These are phyloP conservation scores for Siderastrea siderea DNA, from an alignment of 92 coral and sea anemone genomes.

Conservation along the genomic window DNA sequence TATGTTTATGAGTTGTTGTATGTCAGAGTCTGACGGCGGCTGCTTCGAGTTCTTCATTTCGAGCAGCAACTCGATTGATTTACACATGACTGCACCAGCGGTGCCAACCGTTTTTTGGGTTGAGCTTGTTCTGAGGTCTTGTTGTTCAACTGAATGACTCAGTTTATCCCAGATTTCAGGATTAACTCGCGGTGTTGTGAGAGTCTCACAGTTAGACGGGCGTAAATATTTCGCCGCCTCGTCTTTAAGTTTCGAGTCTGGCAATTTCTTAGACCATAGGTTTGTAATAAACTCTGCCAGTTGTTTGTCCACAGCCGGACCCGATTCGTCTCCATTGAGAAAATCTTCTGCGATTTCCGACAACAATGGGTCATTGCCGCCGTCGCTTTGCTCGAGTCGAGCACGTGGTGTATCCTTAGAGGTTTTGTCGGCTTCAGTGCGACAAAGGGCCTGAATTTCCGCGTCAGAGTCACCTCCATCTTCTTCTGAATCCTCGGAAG, in stretches of 20 bases:
- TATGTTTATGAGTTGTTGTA: conserved; percentile 17
- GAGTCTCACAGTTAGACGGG: conserved; percentile 56
- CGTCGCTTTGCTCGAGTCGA: neutral
- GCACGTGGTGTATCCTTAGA: conserved; percentile 23
- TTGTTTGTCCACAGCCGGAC: neutral
- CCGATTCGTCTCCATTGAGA: neutral
- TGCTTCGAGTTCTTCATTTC: conserved; percentile 35
- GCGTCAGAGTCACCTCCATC: conserved; percentile 26
- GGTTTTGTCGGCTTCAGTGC: conserved; percentile 18
- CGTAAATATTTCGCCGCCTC: conserved; percentile 49
- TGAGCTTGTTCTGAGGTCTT: conserved; percentile 48
- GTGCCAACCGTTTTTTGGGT: conserved; percentile 12
- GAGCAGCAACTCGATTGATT: conserved; percentile 26
- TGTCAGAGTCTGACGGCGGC: conserved; percentile 37
- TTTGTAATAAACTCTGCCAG: conserved; percentile 27
- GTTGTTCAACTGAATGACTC: conserved; percentile 20
- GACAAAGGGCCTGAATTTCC: conserved; percentile 29
- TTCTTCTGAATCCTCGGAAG: conserved; percentile 19
- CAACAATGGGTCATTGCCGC: neutral
- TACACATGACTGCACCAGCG: conserved; percentile 32
- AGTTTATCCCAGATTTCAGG: conserved; percentile 54
- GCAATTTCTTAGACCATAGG: conserved; percentile 57
- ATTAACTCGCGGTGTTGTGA: conserved; percentile 9
- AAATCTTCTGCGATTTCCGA: neutral
- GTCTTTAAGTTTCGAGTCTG: conserved; percentile 51